These are phyloP conservation scores for Desmodus rotundus DNA, from an alignment of 2,113 vertebrate genomes.

Conservation along the genomic window DNA sequence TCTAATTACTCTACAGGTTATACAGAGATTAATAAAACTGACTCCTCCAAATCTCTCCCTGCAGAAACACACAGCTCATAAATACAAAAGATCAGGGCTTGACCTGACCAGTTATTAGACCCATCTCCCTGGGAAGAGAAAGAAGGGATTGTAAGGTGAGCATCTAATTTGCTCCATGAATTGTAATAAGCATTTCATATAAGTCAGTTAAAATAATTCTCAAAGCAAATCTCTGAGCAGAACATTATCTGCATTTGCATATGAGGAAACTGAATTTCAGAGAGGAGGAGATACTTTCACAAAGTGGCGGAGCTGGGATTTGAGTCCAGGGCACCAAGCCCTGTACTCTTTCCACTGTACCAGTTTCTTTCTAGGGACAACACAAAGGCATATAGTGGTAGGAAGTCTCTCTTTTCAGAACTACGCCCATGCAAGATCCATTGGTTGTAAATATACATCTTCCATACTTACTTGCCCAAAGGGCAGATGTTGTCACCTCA, in stretches of 20 bases:
- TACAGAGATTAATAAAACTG: conserved; percentile 67
- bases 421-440: background rate
- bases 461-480: background rate
- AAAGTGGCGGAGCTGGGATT: background rate
- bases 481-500: background rate
- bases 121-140: conserved; percentile 24
- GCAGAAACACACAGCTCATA: conserved; percentile 51
- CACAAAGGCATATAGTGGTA: background rate
- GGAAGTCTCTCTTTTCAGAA: background rate
- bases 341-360: background rate
- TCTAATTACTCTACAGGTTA: conserved; percentile 74
- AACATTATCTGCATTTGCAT: background rate
- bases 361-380: background rate
- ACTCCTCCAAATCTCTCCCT: conserved; percentile 54
- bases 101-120: conserved; percentile 32
- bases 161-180: conserved; percentile 32
- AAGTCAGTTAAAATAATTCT: conserved; percentile 53
- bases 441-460: background rate
- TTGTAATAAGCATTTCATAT: conserved; percentile 43
- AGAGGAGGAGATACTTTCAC: background rate
- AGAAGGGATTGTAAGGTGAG: conserved; percentile 23
- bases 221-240: conserved; percentile 32
- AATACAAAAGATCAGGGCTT: conserved; percentile 23
- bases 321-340: background rate
- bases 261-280: background rate